Base-by-base conservation (phyloP, 1,140 invertebrate species). In the Lepidurus arcticus region DNA sequence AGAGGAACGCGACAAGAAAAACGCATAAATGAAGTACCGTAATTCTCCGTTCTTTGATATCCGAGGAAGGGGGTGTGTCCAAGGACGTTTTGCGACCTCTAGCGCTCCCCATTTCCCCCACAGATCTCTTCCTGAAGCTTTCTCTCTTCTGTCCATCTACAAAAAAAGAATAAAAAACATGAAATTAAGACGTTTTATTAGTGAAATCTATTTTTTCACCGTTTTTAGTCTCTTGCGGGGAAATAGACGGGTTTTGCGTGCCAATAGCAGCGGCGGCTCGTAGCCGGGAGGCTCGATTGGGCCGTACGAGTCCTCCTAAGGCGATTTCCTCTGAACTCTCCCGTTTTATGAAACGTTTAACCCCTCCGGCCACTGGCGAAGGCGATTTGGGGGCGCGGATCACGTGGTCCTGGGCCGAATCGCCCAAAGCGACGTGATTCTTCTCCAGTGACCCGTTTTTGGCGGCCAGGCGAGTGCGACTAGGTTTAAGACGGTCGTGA, bases 251-350 rank as follows among this genome's bases (percentile, higher is more conserved):
- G 21, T 65, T 65, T 13, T 76, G 45, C 16, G 74, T 73, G 1
- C 76, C 53, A 76, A 79, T 26, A 76, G 81, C 44, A 3, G 77
- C 81, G 42, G 82, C 81, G 3, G 81, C 81, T 42, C 82, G 78
- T 8, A 82, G 79, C 34, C 82, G 76, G 11, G 82, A 81, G 9
- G 82, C 78, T 26, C 81, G 78, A 45, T 80, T 83, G 16, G 79
- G 81, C 73, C 82, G 79, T 10, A 82, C 81, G 11, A 79, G 44
- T 44, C 75, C 80, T 5, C 42, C 73, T 11, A 75, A 43, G 21
- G 75, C 76, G 42, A 76, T 73, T 10, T 81, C 81, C 44, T 81
- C 81, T 9, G 80, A 81, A 45, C 80, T 80, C 44, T 80, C 80
- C n/a, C 80, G 42, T 10, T 53, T 80, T 11, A 80, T 78, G 73